phyloP scores from a whole-genome alignment of 2,797 vertebrate genomes.

The Limosa lapponica region DNA sequence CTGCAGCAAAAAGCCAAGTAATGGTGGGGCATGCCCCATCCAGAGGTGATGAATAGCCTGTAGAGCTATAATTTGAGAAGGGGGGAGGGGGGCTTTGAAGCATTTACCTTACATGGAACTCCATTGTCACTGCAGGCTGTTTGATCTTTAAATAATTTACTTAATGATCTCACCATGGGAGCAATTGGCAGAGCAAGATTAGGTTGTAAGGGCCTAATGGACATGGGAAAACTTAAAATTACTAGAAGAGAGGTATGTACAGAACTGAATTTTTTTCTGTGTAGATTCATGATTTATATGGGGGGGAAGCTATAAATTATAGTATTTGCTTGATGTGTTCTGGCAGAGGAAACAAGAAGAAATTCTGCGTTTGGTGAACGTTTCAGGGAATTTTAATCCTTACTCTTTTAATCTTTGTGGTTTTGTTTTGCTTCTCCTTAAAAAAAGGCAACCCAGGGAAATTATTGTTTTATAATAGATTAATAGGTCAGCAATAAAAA shows the following conservation, averaged over 20 bases:
- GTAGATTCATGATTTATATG: conserved; percentile 78
- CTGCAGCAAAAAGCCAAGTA: conserved; percentile 96
- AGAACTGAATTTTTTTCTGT: conserved; percentile 75
- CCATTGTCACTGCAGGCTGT: conserved; percentile 97
- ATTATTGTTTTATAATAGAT: conserved; percentile 69
- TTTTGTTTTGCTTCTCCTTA: background rate
- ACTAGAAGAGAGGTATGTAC: conserved; percentile 80
- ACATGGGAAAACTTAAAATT: conserved; percentile 90
- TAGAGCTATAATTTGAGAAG: conserved; percentile 95
- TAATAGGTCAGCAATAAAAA: conserved; percentile 65
- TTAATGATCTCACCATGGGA: conserved; percentile 99
- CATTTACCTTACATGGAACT: conserved; percentile 98
- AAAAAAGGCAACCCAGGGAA: background rate
- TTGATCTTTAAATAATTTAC: conserved; percentile 99
- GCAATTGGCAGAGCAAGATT: conserved; percentile 97
- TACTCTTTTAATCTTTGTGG: conserved; percentile 13
- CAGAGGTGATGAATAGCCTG: conserved; percentile 92
- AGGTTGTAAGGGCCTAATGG: conserved; percentile 98
- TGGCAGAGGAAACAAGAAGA: conserved; percentile 34
- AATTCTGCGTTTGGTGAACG: background rate
- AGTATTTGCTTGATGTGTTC: conserved; percentile 48
- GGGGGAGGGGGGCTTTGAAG: conserved; percentile 89
- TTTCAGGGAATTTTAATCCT: conserved; percentile 33
- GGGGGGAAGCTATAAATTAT: conserved; percentile 52
- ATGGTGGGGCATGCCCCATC: conserved; percentile 91